Base-by-base conservation (phyloP, 1,140 invertebrate species). In the Adoxophyes honmai region DNA sequence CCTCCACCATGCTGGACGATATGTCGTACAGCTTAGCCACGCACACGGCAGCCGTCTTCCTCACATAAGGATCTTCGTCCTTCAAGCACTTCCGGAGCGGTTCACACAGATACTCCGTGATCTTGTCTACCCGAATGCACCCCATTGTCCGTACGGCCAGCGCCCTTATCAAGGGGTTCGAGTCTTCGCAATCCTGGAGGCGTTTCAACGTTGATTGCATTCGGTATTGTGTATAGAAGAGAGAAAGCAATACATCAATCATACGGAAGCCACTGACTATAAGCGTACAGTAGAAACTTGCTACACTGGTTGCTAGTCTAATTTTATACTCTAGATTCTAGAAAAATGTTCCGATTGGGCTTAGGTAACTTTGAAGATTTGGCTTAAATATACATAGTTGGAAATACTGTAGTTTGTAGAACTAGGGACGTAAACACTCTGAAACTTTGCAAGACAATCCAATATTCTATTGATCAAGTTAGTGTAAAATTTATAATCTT, bases 21-120 rank as follows among this genome's bases (percentile, higher is more conserved):
- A 99, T 99, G 84, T 99, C 98, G 89, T 99, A 98, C 55, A 99
- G 90, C 86, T 99, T 99, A 18, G 98, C 99, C 11, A 99, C 99
- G 86, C 98, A 99, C 21, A 99, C 98, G 8, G 99, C 99, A 11
- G 99, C 99, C 1, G 99, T 99, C 91, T 99, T 99, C 51, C 98
- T 91, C 0, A 99, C 99, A 90, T 99, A 99, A 0, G 99, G 99
- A 91, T 99, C 99, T 86, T 99, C 98, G 90, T 99, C 99, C 84
- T 98, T 97, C 67, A 99, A 91, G 89, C 99, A 99, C 85, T 99
- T 99, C 44, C 99, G 90, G 59, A 99, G 90, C 2, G 99, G 99
- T 81, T 99, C 98, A 90, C 99, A 99, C 6, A 99, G 90, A 90
- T 99, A 99, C 90, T 99, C 99, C 1, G 99, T 99, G 73, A 99